Evolutionary conservation across 2,888 invertebrate genomes (phyloP).

Genomic region (Eumacrocentrus americanus): DNA sequence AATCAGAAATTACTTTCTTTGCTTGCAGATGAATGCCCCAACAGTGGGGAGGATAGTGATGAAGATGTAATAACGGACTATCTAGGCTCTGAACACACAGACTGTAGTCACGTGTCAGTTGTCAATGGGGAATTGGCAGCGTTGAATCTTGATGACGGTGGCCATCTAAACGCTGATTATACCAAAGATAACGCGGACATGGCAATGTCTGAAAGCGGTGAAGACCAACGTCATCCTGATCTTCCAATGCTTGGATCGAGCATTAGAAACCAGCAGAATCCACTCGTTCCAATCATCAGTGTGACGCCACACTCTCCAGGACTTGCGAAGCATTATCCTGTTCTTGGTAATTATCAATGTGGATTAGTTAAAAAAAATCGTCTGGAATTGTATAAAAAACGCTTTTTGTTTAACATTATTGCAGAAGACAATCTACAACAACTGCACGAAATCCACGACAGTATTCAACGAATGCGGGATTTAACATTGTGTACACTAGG

Average conservation of each 20-base stretch:
- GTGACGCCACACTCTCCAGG: conserved; percentile 89
- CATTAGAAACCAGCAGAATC: conserved; percentile 51
- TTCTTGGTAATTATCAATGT: conserved; percentile 62
- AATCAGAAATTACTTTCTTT: background rate
- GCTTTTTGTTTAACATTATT: background rate
- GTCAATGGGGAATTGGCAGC: conserved; percentile 43
- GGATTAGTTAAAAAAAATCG: background rate
- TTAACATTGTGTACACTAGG: conserved; percentile 61
- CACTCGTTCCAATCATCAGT: conserved; percentile 82
- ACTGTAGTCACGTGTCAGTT: conserved; percentile 51
- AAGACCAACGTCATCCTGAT: conserved; percentile 40
- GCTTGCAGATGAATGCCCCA: conserved; percentile 71
- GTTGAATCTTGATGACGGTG: conserved; percentile 46
- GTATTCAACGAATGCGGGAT: conserved; percentile 79
- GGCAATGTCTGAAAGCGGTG: conserved; percentile 49
- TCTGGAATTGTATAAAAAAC: background rate
- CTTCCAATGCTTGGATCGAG: conserved; percentile 44
- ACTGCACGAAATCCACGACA: conserved; percentile 76
- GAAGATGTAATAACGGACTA: conserved; percentile 82
- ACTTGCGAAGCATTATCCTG: conserved; percentile 70
- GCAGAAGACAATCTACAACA: conserved; percentile 78
- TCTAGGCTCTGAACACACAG: conserved; percentile 60
- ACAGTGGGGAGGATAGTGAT: conserved; percentile 76
- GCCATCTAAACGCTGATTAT: conserved; percentile 43
- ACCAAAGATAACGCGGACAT: conserved; percentile 53